A percentile compares a stretch with the other conserved stretches of the same genome.
These are phyloP conservation scores for Microplitis deprimator DNA, from an alignment of 2,888 invertebrate species.

Conservation along the genomic window DNA sequence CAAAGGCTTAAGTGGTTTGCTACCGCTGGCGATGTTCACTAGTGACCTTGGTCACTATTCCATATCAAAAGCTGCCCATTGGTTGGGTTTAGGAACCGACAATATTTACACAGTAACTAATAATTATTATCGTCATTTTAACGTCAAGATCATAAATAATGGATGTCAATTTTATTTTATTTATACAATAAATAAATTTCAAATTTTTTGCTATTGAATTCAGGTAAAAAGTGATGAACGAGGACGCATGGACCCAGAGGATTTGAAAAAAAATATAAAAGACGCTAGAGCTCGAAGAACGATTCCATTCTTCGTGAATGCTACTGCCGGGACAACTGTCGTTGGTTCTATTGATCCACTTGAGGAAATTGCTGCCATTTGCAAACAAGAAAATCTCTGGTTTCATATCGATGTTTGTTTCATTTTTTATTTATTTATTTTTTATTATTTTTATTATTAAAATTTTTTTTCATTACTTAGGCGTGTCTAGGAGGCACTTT, in stretches of 20 bases:
- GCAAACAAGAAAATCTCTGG: slow-evolving; percentile 81
- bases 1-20: slow-evolving; percentile 77
- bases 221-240: slow-evolving; percentile 78
- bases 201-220: not conserved
- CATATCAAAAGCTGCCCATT: slow-evolving; percentile 84
- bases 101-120: slow-evolving; percentile 72
- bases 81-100: slow-evolving; percentile 88
- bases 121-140: not conserved
- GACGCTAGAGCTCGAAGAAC: slow-evolving; percentile 72
- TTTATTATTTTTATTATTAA: slow-evolving; percentile 61
- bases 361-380: slow-evolving; percentile 78
- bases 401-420: slow-evolving; percentile 85
- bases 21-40: slow-evolving; percentile 80
- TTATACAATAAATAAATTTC: not conserved
- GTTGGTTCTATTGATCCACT: slow-evolving; percentile 88
- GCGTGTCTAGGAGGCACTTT: slow-evolving; percentile 86
- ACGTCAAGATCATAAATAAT: not conserved
- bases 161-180: not conserved
- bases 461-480: slow-evolving; percentile 65
- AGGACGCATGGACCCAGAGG: slow-evolving; percentile 79
- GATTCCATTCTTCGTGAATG: slow-evolving; percentile 81
- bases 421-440: slow-evolving; percentile 15
- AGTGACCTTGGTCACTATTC: slow-evolving; percentile 90
- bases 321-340: slow-evolving; percentile 87
- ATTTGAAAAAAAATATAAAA: slow-evolving; percentile 76